Conservation (phyloP, 1,140 invertebrate species). For the Drosophila mayri region DNA sequence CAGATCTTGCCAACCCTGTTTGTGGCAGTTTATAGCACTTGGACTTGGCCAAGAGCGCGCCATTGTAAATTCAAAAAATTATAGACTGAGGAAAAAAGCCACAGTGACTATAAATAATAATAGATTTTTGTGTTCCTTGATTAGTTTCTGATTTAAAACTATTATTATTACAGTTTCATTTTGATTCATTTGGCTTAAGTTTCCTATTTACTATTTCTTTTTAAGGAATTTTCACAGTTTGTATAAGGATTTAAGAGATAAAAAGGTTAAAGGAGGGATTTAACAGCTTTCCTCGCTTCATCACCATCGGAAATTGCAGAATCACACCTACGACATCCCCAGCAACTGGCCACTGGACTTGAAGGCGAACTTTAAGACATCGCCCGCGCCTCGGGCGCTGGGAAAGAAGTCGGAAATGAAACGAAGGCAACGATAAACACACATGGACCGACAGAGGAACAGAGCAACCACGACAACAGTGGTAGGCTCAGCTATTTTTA, state of each 20-base stretch:
- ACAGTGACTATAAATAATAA: background rate
- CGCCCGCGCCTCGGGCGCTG: constrained; percentile 16
- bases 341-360: constrained; percentile 13
- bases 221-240: background rate
- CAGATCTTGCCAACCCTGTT: background rate
- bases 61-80: background rate
- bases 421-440: constrained; percentile 19
- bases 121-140: background rate
- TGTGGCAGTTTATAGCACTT: constrained; percentile 10
- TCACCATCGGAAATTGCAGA: constrained; percentile 4
- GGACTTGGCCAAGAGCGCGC: background rate
- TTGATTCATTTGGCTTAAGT: background rate
- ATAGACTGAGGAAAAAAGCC: background rate
- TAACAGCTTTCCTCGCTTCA: too few species aligned
- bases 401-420: constrained; percentile 31
- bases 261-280: background rate
- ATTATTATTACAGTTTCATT: background rate
- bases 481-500: constrained; percentile 47
- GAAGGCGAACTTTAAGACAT: constrained; percentile 8
- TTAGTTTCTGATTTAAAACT: background rate
- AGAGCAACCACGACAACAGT: constrained; percentile 8
- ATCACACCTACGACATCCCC: constrained; percentile 29
- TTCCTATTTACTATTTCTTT: background rate
- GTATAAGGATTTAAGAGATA: background rate
- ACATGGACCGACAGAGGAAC: constrained; percentile 1